Evolutionary conservation across 1,140 invertebrate species (phyloP).

Genomic region (Pemphigus obesinymphae): DNA sequence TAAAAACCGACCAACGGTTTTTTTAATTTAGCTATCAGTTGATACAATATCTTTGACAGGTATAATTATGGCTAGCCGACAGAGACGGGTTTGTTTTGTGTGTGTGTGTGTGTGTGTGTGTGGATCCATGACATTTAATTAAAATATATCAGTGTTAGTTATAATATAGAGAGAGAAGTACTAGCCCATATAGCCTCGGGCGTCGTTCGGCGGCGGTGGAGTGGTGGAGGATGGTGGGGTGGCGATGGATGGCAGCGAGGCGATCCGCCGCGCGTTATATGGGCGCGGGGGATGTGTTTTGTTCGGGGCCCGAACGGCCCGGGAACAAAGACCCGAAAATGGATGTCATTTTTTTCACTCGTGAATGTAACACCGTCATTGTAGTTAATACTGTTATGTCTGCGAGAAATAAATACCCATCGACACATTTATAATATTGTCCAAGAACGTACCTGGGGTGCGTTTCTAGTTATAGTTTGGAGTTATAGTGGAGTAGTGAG

Average conservation of each 20-base stretch:
- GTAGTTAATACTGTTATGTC: neutral
- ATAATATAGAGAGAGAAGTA: slow-evolving; percentile 2
- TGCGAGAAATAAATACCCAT: neutral
- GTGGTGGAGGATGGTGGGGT: too few relatives aligned
- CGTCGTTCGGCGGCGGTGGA: neutral
- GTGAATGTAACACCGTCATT: neutral
- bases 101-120: neutral
- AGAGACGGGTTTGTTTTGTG: slow-evolving; percentile 18
- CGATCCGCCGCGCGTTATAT: neutral
- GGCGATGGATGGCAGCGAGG: too few relatives aligned
- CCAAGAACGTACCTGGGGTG: too few relatives aligned
- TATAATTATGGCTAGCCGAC: slow-evolving; percentile 34
- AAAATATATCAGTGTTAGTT: slow-evolving; percentile 40
- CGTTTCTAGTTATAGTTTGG: too few relatives aligned
- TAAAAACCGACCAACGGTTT: slow-evolving; percentile 12
- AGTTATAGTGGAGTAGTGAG: too few relatives aligned
- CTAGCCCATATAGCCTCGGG: neutral
- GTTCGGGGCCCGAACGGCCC: neutral
- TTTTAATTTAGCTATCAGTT: slow-evolving; percentile 41
- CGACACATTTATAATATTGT: too few relatives aligned
- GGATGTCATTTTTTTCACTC: slow-evolving; percentile 8
- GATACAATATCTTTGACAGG: slow-evolving; percentile 41
- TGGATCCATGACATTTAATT: slow-evolving; percentile 40
- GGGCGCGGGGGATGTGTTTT: slow-evolving; percentile 5
- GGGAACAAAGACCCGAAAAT: slow-evolving; percentile 20